Percentiles rank a stretch among this genome's conserved stretches.
Conservation (phyloP, 1,140 invertebrate genomes). For the Heterodera carotae region DNA sequence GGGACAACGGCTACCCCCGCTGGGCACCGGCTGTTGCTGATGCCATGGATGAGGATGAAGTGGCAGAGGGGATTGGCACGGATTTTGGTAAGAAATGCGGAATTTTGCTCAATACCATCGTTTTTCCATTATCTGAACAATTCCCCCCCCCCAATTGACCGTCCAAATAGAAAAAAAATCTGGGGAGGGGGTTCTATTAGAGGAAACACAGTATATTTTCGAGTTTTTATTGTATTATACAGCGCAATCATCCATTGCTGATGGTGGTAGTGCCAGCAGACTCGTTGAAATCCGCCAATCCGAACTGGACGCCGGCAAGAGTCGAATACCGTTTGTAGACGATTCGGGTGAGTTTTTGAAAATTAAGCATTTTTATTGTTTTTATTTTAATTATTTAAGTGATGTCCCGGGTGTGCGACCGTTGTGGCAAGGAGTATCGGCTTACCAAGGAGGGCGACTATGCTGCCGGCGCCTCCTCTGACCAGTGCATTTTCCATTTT, state of each 20-base stretch:
- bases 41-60: constrained; percentile 16
- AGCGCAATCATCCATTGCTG: not conserved
- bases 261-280: not conserved
- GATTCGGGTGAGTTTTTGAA: constrained; percentile 4
- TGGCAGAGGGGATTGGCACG: not conserved
- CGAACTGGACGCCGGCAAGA: constrained; percentile 18
- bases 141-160: too few species aligned
- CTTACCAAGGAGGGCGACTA: constrained; percentile 74
- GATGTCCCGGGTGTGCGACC: constrained; percentile 71
- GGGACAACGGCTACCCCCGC: constrained; percentile 46
- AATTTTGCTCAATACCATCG: too few species aligned
- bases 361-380: not conserved
- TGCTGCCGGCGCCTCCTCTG: constrained; percentile 67
- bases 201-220: too few species aligned
- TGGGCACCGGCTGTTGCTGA: constrained; percentile 16
- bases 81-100: not conserved
- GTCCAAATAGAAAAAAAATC: too few species aligned
- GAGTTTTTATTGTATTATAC: too few species aligned
- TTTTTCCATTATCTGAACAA: too few species aligned
- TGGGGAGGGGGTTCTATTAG: too few species aligned
- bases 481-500: constrained; percentile 80
- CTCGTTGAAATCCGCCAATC: constrained; percentile 24
- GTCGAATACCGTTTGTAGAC: constrained; percentile 28
- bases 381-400: constrained; percentile 35
- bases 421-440: constrained; percentile 76